Conservation (phyloP, 2,888 invertebrate species). For the Netelia inedita region DNA sequence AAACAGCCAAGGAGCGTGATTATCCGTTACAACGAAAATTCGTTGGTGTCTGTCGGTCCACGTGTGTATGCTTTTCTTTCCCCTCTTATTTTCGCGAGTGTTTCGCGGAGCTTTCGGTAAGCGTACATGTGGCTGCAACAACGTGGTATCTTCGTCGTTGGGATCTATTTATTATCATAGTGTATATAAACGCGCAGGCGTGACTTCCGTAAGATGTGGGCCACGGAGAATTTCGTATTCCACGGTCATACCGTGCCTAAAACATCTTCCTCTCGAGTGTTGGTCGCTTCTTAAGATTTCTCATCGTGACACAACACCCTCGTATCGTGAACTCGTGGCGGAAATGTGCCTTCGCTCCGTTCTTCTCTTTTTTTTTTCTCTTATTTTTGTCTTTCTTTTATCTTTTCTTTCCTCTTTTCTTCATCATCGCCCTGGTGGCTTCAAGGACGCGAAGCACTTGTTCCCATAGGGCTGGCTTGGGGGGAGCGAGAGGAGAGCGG, state of each 20-base stretch:
- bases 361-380: background rate
- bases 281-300: slow-evolving; percentile 8
- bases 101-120: slow-evolving; percentile 25
- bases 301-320: slow-evolving; percentile 10
- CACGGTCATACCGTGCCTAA: slow-evolving; percentile 54
- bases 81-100: background rate
- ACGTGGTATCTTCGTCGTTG: slow-evolving; percentile 19
- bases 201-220: slow-evolving; percentile 63
- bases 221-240: slow-evolving; percentile 42
- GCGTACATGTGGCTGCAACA: slow-evolving; percentile 26
- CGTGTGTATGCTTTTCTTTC: background rate
- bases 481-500: slow-evolving; percentile 12
- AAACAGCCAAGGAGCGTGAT: slow-evolving; percentile 5
- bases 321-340: background rate
- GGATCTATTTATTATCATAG: slow-evolving; percentile 66
- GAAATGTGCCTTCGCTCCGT: slow-evolving; percentile 1
- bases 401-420: slow-evolving; percentile 11
- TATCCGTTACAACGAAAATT: slow-evolving; percentile 32
- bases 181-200: slow-evolving; percentile 49
- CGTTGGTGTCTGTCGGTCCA: background rate
- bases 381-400: background rate
- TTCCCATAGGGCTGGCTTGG: slow-evolving; percentile 10
- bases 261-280: slow-evolving; percentile 22
- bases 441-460: slow-evolving; percentile 59
- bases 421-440: slow-evolving; percentile 16